A percentile compares a stretch with the other conserved stretches of the same genome.
Evolutionary conservation across 2,888 invertebrate genomes (phyloP).

Genomic region (Cecidostiba fungosa): DNA sequence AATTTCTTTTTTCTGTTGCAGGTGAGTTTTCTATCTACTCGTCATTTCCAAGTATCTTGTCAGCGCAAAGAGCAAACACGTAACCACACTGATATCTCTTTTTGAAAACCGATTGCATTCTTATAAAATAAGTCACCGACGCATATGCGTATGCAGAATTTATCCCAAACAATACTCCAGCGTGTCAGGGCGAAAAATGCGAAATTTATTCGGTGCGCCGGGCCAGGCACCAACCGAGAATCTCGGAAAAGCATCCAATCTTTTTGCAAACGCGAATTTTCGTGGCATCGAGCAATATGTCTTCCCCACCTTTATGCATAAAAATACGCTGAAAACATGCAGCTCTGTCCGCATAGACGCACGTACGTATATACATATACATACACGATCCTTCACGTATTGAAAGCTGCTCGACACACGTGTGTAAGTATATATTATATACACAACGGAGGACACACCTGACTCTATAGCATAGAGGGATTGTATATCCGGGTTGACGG

Average conservation of each 20-base stretch:
- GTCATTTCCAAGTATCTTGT: neutral
- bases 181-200: slow-evolving; percentile 22
- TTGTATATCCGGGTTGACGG: slow-evolving; percentile 22
- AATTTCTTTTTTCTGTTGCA: slow-evolving; percentile 21
- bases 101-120: neutral
- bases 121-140: neutral
- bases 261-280: slow-evolving; percentile 46
- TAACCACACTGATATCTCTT: neutral
- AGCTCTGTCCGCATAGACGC: neutral
- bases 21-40: slow-evolving; percentile 8
- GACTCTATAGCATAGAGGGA: neutral
- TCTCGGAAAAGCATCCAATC: slow-evolving; percentile 47
- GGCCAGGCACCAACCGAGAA: neutral
- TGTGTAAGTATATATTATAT: neutral
- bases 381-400: neutral
- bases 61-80: too few species aligned
- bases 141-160: neutral
- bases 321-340: neutral
- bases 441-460: neutral
- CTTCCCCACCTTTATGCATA: slow-evolving; percentile 1
- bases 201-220: slow-evolving; percentile 38
- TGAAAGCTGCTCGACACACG: neutral
- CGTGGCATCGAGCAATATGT: slow-evolving; percentile 40
- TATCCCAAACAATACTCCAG: slow-evolving; percentile 28
- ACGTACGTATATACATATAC: neutral